Conservation (phyloP, 2,113 vertebrate species). For the Dolichallabes microphthalmus region DNA sequence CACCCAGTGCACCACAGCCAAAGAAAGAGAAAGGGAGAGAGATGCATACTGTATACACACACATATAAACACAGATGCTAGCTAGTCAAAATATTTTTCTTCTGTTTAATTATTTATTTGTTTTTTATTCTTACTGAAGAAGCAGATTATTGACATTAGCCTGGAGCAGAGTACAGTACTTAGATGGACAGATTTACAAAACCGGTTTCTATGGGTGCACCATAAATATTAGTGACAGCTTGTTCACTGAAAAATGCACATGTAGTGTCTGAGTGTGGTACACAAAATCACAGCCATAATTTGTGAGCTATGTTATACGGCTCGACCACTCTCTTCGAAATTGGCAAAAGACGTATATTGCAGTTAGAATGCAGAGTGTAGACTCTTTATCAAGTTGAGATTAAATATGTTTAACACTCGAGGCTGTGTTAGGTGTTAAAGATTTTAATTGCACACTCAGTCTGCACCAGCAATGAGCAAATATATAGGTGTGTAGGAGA, state of each 20-base stretch:
- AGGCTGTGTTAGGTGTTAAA: constrained; percentile 21
- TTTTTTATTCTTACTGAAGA: constrained; percentile 45
- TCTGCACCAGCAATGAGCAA: constrained; percentile 14
- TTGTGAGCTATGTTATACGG: background rate
- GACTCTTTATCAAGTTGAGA: background rate
- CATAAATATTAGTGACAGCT: constrained; percentile 35
- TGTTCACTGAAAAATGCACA: constrained; percentile 17
- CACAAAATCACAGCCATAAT: background rate
- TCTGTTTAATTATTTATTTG: constrained; percentile 54
- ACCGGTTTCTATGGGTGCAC: constrained; percentile 34
- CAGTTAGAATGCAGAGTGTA: constrained; percentile 11
- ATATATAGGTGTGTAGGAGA: constrained; percentile 18
- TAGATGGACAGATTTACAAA: constrained; percentile 18
- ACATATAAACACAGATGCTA: constrained; percentile 16
- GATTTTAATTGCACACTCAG: constrained; percentile 29
- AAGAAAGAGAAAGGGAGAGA: no score
- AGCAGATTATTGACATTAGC: constrained; percentile 47
- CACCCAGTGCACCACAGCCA: no score
- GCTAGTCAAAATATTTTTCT: constrained; percentile 45
- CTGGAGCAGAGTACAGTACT: constrained; percentile 39
- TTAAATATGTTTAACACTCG: constrained; percentile 42
- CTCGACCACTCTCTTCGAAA: constrained; percentile 6
- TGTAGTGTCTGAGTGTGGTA: background rate
- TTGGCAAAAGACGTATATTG: background rate
- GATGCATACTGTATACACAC: no score